Evolutionary conservation across 1,140 invertebrate genomes (phyloP), one percentile per base, ranked within the genome.

Genomic region (Drosophila azteca): DNA sequence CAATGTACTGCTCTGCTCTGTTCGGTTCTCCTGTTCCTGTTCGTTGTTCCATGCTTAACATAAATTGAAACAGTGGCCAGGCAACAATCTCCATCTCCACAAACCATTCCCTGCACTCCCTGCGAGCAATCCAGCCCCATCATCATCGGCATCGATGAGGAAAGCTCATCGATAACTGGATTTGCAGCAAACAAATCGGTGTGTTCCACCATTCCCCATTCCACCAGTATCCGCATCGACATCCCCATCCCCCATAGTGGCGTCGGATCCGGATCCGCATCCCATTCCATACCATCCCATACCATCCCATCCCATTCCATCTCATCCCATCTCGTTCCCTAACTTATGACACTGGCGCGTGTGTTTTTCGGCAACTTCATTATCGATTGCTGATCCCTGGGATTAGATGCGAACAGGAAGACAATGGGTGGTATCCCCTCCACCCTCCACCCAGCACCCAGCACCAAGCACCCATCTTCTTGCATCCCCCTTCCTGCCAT

Each of bases 311-410:
- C 55, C 50, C 24, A 20, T 26, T 44, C 65, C 24, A 29, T 50
- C 39, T 50, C 35, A 17, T 63, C 29, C 62, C 3, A 29, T 63
- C 29, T 49, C 3, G 22, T 49, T 45, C 64, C 64, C 53, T 87
- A 76, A 87, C 78, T 87, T 87, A 87, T 88, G 82, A 88, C 75
- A 73, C 83, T 76, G 75, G 75, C 62, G 75, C 79, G 83, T 83
- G 83, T 87, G 79, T 88, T 88, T 87, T 82, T 79, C 74, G 82
- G 83, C 84, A 83, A 87, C 83, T 87, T 88, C 83, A 87, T 87
- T 87, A 87, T 87, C 83, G 83, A 83, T 83, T 83, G 70, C 83
- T 87, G 83, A 87, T 87, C 83, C 84, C 74, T 64, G 74, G 83
- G 83, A 87, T 87, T 87, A 87, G 76, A 72, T 62, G 68, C 62